Conservation (phyloP, 2,888 invertebrate species). For the Brenthis hecate region DNA sequence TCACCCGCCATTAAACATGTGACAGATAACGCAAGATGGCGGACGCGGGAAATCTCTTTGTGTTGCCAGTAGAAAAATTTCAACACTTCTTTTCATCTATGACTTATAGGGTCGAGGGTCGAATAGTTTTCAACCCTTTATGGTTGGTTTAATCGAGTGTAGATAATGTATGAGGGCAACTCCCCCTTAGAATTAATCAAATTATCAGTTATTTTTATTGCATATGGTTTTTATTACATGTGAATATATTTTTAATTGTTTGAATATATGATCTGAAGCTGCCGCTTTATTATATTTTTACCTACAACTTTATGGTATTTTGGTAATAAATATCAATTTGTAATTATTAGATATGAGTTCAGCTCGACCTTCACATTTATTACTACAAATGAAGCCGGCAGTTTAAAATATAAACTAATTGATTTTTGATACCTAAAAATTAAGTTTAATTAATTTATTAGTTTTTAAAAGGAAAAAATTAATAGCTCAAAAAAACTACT, state of each 20-base stretch:
- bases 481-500: background rate
- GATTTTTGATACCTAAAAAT: background rate
- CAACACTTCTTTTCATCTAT: conserved; percentile 67
- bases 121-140: conserved; percentile 70
- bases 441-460: background rate
- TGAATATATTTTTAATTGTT: background rate
- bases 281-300: conserved; percentile 13
- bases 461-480: no score
- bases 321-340: conserved; percentile 11
- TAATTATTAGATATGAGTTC: conserved; percentile 7
- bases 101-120: conserved; percentile 63
- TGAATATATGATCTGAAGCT: background rate
- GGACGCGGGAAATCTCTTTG: conserved; percentile 69
- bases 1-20: conserved; percentile 84
- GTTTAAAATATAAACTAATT: background rate
- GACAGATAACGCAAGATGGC: conserved; percentile 83
- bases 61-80: conserved; percentile 61
- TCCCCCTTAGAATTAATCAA: conserved; percentile 19
- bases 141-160: conserved; percentile 45
- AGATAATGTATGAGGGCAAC: conserved; percentile 21
- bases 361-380: conserved; percentile 15
- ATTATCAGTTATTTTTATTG: conserved; percentile 12
- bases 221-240: background rate
- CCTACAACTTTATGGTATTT: background rate
- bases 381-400: conserved; percentile 6